Conservation (phyloP, 1,140 invertebrate genomes). For the Bicyclus anynana region DNA sequence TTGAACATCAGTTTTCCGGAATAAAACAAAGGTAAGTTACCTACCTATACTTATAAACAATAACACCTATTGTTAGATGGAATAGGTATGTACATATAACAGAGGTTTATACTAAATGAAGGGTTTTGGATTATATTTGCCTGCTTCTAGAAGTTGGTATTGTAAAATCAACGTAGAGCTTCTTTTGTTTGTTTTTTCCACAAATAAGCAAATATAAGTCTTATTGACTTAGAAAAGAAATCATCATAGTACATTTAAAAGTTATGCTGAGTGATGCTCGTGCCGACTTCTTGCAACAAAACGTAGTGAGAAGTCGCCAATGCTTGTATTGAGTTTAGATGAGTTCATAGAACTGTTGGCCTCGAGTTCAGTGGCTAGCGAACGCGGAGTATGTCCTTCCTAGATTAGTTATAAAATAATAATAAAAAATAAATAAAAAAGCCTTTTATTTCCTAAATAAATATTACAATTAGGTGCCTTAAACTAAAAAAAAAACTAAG, state of each 20-base stretch:
- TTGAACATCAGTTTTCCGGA: too few relatives aligned
- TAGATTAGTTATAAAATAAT: too few relatives aligned
- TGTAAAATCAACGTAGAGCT: neutral
- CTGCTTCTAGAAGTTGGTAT: neutral
- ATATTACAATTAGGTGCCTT: too few relatives aligned
- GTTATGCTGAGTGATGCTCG: neutral
- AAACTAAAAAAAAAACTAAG: too few relatives aligned
- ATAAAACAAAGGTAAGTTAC: too few relatives aligned
- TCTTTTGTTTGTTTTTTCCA: neutral
- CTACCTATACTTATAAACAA: too few relatives aligned
- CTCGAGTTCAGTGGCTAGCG: conserved; percentile 2
- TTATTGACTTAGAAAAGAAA: neutral
- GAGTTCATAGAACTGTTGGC: conserved; percentile 15
- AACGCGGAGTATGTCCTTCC: neutral
- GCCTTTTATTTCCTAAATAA: too few relatives aligned
- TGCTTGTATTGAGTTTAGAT: neutral
- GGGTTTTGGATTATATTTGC: too few relatives aligned
- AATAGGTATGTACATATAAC: too few relatives aligned
- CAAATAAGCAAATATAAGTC: neutral
- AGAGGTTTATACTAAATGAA: too few relatives aligned
- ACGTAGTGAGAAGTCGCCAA: neutral
- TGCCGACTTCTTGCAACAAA: conserved; percentile 1
- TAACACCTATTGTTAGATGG: too few relatives aligned
- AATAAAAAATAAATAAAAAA: too few relatives aligned
- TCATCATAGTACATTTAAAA: neutral